Conservation (phyloP, 2,797 vertebrate genomes). For the Geotrypetes seraphini region DNA sequence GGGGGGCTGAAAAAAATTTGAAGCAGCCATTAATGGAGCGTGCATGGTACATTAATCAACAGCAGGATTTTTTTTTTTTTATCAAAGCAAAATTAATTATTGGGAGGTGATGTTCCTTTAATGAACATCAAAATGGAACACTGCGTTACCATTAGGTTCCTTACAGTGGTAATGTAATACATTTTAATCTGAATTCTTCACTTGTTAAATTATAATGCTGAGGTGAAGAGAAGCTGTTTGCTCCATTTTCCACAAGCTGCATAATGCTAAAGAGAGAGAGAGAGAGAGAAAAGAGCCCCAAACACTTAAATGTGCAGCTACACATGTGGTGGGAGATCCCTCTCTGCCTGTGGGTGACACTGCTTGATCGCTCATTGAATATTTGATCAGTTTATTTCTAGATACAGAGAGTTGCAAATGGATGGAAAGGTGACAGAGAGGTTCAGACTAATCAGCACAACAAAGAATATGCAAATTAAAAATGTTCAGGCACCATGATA, state of each 20-base stretch:
- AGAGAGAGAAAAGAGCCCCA: too few species aligned
- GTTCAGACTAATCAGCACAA: not conserved
- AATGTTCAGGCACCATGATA: too few species aligned
- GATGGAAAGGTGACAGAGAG: constrained; percentile 5
- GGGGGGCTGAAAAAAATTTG: constrained; percentile 15
- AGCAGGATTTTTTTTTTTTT: constrained; percentile 25
- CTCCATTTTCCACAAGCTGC: too few species aligned
- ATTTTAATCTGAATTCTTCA: constrained; percentile 2
- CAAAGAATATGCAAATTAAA: not conserved
- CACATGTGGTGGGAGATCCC: too few species aligned
- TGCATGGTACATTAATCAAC: constrained; percentile 25
- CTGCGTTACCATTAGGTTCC: constrained; percentile 8
- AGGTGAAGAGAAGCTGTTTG: not conserved
- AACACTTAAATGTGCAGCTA: too few species aligned
- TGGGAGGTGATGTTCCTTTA: constrained; percentile 40
- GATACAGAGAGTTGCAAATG: constrained; percentile 8
- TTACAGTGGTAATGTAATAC: constrained; percentile 18
- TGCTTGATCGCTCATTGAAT: constrained; percentile 38
- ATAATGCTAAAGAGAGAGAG: too few species aligned
- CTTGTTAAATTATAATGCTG: not conserved
- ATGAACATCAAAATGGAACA: constrained; percentile 39
- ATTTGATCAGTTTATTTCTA: constrained; percentile 31
- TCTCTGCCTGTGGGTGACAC: constrained; percentile 43
- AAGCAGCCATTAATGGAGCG: constrained; percentile 27
- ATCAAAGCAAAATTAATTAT: constrained; percentile 45